Base-by-base conservation (phyloP, 2,797 vertebrate species). In the Gallinago stenura region DNA sequence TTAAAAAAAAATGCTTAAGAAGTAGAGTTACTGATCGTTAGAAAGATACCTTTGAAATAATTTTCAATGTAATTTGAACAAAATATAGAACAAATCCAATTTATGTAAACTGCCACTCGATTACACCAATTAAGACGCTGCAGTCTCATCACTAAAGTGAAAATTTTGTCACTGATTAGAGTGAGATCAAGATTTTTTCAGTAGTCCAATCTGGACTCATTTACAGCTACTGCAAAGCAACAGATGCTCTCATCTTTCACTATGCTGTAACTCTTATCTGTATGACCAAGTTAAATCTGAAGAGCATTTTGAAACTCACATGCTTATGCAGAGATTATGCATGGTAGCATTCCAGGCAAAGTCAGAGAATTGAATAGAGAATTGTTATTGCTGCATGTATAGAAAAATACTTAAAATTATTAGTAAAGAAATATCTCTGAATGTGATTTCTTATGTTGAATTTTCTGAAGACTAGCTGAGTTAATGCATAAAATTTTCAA, bases 361-460 rank as follows among this genome's bases (percentile, higher is more conserved):
- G 58, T 60, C 33, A 50, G 5, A 31, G 35, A 64, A 39, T 13
- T 26, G 8, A 41, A 24, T 57, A 37, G 4, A 53, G 51, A 87
- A 71, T 39, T 81, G 2, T 84, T 81, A 45, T n/a, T 0, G 0
- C 17, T 0, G 0, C 15, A 15, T 64, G 4, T 51, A 10, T 16
- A 25, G 28, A 71, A 70, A 87, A 87, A 4, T 4, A 65, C 4
- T 41, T 7, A 0, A 65, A 82, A 69, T 21, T 41, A 41, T 41
- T 46, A 43, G 2, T 54, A 46, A 76, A 62, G 6, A 80, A 87
- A 48, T 31, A 19, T 24, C 37, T 33, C 9, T 30, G 10, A 57
- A 57, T 62, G 30, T 1, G 5, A 26, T 62, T 73, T 72, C 24
- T 9, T n/a, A 85, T 0, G 0, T 70, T 85, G 82, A 46, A n/a